phyloP scores from a whole-genome alignment of 2,888 invertebrate species.

The Cephus pulcher region DNA sequence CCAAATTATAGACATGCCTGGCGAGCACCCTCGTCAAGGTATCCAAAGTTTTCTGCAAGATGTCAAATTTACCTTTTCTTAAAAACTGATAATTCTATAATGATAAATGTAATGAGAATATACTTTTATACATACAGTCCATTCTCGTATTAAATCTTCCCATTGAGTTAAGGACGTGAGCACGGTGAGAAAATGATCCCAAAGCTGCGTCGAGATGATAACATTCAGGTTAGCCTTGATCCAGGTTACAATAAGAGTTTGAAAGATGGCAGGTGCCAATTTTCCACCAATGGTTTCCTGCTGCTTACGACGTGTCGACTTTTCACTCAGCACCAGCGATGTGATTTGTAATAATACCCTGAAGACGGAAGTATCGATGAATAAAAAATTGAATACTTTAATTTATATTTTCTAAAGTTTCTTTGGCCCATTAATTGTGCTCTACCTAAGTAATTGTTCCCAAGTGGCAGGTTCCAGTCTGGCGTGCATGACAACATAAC shows the following conservation, averaged over 20 bases:
- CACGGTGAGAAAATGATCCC: constrained; percentile 93
- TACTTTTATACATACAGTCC: constrained; percentile 81
- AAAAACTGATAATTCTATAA: neutral
- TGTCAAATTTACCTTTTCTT: neutral
- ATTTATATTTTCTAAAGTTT: neutral
- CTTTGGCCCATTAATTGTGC: neutral
- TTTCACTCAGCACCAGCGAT: constrained; percentile 85
- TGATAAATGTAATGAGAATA: neutral
- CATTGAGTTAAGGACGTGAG: constrained; percentile 90
- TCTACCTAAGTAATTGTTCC: constrained; percentile 70
- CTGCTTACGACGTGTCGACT: constrained; percentile 80
- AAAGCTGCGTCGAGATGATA: constrained; percentile 86
- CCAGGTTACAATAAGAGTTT: constrained; percentile 98
- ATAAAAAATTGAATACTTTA: neutral
- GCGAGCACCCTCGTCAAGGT: constrained; percentile 95
- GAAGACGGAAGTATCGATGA: constrained; percentile 10
- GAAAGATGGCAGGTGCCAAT: constrained; percentile 86
- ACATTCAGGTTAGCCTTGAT: constrained; percentile 97
- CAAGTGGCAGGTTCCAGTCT: constrained; percentile 93
- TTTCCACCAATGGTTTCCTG: constrained; percentile 78
- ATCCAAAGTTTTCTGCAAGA: constrained; percentile 90
- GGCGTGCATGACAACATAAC: constrained; percentile 97
- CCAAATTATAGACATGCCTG: constrained; percentile 93
- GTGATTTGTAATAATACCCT: constrained; percentile 90
- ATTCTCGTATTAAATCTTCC: constrained; percentile 95